Percentiles rank a stretch among this genome's conserved stretches.
phyloP scores from a whole-genome alignment of 1,140 invertebrate species.

The Sycophila sp. region DNA sequence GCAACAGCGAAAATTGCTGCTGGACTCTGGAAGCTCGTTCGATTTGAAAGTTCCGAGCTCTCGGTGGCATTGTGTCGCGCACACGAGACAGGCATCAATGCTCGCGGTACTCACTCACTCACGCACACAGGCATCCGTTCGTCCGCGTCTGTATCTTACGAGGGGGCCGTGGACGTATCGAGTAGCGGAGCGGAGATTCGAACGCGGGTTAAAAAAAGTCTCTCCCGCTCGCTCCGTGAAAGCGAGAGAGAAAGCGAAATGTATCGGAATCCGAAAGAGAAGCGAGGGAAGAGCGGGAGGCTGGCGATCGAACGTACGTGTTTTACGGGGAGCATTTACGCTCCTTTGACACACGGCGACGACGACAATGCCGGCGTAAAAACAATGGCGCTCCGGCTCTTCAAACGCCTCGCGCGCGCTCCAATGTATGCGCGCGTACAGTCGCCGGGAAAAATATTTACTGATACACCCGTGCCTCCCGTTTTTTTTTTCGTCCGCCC shows the following conservation, averaged over 20 bases:
- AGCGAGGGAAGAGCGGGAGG: background rate
- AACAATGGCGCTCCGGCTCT: conserved; percentile 45
- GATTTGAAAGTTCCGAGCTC: background rate
- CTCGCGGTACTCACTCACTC: background rate
- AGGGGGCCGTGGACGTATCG: no score
- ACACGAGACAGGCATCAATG: background rate
- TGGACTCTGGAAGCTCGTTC: background rate
- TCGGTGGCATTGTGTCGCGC: background rate
- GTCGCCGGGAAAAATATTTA: conserved; percentile 12
- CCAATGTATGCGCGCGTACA: background rate
- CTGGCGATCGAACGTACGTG: background rate
- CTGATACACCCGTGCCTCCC: background rate
- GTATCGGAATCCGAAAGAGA: conserved; percentile 20
- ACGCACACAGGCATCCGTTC: background rate
- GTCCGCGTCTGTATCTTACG: background rate
- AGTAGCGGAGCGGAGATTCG: background rate
- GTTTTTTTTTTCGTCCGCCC: background rate
- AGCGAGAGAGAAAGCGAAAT: background rate
- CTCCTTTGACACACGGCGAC: conserved; percentile 47
- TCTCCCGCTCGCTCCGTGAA: background rate
- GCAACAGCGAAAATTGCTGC: background rate
- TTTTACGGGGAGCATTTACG: conserved; percentile 42
- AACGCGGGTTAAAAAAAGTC: background rate
- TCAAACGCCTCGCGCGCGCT: conserved; percentile 42
- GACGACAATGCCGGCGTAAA: conserved; percentile 45